Evolutionary conservation across 2,113 vertebrate species (phyloP).

Genomic region (Sisor rabdophorus): DNA sequence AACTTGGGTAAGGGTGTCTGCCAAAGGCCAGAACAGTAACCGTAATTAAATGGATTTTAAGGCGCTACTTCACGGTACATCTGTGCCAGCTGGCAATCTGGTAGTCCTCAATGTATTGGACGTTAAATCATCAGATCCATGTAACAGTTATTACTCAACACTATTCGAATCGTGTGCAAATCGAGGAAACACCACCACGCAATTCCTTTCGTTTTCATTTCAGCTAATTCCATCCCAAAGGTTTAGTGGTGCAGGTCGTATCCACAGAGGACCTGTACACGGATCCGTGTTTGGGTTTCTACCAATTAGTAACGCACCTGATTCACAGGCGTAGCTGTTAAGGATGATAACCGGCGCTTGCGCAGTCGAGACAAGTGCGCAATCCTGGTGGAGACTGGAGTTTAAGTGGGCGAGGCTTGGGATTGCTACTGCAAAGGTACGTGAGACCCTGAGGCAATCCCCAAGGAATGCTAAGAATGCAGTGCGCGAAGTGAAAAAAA

Average conservation of each 20-base stretch:
- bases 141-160: conserved; percentile 1
- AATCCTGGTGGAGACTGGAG: not conserved
- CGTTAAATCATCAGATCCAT: not conserved
- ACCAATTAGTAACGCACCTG: conserved; percentile 32
- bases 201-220: not conserved
- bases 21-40: too few relatives aligned
- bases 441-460: conserved; percentile 1
- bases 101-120: too few relatives aligned
- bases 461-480: not conserved
- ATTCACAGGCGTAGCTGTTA: conserved; percentile 26
- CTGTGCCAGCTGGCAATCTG: too few relatives aligned
- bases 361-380: not conserved
- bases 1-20: too few relatives aligned
- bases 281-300: conserved; percentile 14
- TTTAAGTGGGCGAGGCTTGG: conserved; percentile 19
- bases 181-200: not conserved
- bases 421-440: not conserved
- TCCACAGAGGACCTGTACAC: conserved; percentile 7
- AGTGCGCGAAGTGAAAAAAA: conserved; percentile 1
- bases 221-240: conserved; percentile 19
- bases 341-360: conserved; percentile 17
- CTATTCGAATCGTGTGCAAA: not conserved
- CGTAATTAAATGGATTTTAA: too few relatives aligned
- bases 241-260: not conserved
- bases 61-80: too few relatives aligned